phyloP scores from a whole-genome alignment of 2,113 vertebrate genomes.

The Hipposideros armiger region DNA sequence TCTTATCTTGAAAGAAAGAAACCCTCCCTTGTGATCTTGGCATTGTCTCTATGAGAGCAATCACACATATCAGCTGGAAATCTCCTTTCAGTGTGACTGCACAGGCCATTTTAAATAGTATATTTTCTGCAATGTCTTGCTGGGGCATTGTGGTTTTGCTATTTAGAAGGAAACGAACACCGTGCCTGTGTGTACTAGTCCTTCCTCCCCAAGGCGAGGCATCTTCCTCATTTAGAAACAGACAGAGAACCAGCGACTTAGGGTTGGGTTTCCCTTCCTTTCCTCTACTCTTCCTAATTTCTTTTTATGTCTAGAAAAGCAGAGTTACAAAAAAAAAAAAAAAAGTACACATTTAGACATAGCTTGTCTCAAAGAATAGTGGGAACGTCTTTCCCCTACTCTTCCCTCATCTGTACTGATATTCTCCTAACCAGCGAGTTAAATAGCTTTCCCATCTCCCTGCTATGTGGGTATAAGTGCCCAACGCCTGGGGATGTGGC shows the following conservation, averaged over 20 bases:
- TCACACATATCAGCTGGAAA: slow-evolving; percentile 3
- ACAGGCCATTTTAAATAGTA: not conserved
- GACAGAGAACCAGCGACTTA: not conserved
- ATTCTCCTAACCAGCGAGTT: not conserved
- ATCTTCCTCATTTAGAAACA: not conserved
- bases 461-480: not conserved
- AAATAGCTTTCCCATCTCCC: not conserved
- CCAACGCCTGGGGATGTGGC: not conserved
- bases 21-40: slow-evolving; percentile 12
- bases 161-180: not conserved
- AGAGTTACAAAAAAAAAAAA: not conserved
- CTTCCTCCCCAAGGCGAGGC: not conserved
- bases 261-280: not conserved
- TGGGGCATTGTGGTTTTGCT: not conserved
- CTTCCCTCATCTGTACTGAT: not conserved
- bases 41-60: slow-evolving; percentile 53
- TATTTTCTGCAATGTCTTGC: slow-evolving; percentile 3
- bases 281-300: not conserved
- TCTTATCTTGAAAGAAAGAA: slow-evolving; percentile 64
- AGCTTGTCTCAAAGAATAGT: not conserved
- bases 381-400: no score
- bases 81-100: not conserved
- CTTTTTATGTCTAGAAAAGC: not conserved
- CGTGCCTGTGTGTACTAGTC: accelerated
- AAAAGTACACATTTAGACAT: not conserved